phyloP scores from a whole-genome alignment of 2,888 invertebrate species.

The Anthrax anthrax region DNA sequence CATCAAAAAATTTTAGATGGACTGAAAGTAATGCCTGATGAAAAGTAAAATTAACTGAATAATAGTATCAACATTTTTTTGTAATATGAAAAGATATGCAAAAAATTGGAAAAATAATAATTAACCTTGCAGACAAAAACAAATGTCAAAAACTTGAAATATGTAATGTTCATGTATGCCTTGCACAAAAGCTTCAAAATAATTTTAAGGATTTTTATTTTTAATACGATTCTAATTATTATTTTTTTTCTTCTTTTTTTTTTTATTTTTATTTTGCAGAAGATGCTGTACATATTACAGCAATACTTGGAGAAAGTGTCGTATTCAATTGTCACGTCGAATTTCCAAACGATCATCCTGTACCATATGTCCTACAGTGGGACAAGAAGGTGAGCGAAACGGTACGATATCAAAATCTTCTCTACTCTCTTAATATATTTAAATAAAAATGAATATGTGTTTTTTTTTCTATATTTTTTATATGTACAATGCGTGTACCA shows the following conservation, averaged over 20 bases:
- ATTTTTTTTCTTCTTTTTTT: neutral
- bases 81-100: too few species aligned
- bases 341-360: constrained; percentile 88
- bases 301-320: constrained; percentile 92
- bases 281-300: constrained; percentile 93
- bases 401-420: constrained; percentile 63
- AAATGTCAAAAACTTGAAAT: too few species aligned
- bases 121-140: too few species aligned
- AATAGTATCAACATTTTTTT: neutral
- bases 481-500: too few species aligned
- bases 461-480: constrained; percentile 18
- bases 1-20: neutral
- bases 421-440: constrained; percentile 40
- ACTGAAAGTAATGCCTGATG: neutral
- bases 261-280: constrained; percentile 18
- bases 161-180: too few species aligned
- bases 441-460: constrained; percentile 22
- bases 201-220: too few species aligned
- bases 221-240: too few species aligned
- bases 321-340: constrained; percentile 97
- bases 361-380: constrained; percentile 97
- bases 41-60: neutral
- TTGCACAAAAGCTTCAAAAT: too few species aligned
- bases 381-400: constrained; percentile 97
- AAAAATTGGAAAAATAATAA: too few species aligned